Percentiles rank a stretch among this genome's conserved stretches.
Evolutionary conservation across 53 echinoderm and acorn worm species (phyloP).

Genomic region (Henricia sp.): DNA sequence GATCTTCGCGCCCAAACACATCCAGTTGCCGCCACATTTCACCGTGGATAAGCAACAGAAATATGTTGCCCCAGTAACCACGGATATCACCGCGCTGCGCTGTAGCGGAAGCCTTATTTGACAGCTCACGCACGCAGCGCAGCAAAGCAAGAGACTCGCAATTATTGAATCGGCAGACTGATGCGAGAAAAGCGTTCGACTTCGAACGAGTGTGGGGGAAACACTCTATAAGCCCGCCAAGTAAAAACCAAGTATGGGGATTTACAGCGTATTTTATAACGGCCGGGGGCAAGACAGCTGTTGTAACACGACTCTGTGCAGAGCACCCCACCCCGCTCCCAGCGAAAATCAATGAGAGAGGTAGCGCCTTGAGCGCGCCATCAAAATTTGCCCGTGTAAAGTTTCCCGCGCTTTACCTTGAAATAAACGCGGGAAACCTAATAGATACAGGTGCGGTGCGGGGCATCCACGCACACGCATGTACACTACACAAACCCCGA

Average conservation of each 20-base stretch:
- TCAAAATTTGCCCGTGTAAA: constrained; percentile 13
- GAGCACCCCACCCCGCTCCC: constrained; percentile 1
- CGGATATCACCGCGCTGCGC: neutral
- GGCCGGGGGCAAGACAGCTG: constrained; percentile 53
- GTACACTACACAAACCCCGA: constrained; percentile 20
- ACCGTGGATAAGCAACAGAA: neutral
- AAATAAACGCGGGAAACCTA: constrained; percentile 3
- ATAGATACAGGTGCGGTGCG: constrained; percentile 39
- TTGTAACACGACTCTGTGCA: constrained; percentile 51
- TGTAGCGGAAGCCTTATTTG: neutral
- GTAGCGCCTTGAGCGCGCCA: constrained; percentile 40
- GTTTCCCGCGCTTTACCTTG: neutral
- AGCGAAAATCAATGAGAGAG: constrained; percentile 40
- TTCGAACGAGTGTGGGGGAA: constrained; percentile 7
- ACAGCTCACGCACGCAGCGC: constrained; percentile 11
- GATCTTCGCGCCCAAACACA: too few species aligned
- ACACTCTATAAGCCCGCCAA: neutral
- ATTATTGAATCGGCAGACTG: too few species aligned
- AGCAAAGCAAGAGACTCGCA: constrained; percentile 12
- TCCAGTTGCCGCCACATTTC: too few species aligned
- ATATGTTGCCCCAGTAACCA: neutral
- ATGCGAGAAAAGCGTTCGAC: constrained; percentile 15
- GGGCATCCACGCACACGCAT: too few species aligned
- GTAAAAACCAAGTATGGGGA: neutral
- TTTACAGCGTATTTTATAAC: constrained; percentile 45